phyloP scores from a whole-genome alignment of 2,113 vertebrate genomes.

The Panthera leo region DNA sequence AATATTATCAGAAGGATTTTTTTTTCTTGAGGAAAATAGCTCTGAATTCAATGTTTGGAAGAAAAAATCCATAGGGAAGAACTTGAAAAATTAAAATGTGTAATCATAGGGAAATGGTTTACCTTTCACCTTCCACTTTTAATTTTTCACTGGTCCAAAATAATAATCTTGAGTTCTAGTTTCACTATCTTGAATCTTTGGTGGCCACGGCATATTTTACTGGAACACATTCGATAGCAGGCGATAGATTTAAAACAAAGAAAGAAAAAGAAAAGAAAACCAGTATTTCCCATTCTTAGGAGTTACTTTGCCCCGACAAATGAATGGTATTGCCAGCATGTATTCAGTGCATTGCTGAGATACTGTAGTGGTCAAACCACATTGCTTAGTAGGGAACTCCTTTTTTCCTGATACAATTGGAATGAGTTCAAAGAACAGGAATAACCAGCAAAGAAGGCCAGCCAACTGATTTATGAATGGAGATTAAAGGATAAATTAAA shows the following conservation, averaged over 20 bases:
- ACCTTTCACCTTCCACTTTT: neutral
- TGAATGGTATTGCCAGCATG: neutral
- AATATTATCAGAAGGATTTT: neutral
- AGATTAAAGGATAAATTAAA: conserved; percentile 13
- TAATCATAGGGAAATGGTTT: neutral
- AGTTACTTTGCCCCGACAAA: neutral
- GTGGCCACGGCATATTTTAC: neutral
- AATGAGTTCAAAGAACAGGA: conserved; percentile 16
- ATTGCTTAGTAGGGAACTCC: neutral
- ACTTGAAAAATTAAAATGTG: neutral
- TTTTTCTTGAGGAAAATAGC: neutral
- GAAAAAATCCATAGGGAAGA: neutral
- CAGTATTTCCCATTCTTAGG: neutral
- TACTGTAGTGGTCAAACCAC: neutral
- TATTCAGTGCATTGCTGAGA: neutral
- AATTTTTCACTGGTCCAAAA: neutral
- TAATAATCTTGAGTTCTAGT: neutral
- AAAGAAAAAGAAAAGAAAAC: neutral
- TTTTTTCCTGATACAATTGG: neutral
- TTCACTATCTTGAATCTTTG: neutral
- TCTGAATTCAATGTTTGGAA: neutral
- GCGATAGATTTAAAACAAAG: neutral
- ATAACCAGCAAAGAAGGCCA: neutral
- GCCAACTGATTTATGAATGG: neutral
- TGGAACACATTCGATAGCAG: neutral